phyloP scores from a whole-genome alignment of 2,888 invertebrate species.

The Drosophila infuscata region DNA sequence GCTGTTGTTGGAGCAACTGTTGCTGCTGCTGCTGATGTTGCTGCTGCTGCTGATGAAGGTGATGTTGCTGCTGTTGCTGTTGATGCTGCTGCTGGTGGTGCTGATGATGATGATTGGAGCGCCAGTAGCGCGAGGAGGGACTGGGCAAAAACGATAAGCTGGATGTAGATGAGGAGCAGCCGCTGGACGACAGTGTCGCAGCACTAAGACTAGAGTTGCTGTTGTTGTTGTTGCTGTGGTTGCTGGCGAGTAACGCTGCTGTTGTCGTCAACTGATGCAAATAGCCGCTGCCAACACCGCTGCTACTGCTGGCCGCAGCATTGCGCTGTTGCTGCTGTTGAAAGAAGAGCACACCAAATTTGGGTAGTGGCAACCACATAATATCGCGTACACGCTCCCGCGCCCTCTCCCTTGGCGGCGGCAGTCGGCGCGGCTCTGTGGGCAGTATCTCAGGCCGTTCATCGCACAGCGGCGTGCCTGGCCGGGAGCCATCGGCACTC shows the following conservation, averaged over 20 bases:
- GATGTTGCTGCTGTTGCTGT: slow-evolving; percentile 56
- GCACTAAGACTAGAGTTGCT: slow-evolving; percentile 83
- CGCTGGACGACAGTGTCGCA: slow-evolving; percentile 64
- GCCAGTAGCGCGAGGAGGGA: slow-evolving; percentile 77
- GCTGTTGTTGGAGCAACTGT: slow-evolving; percentile 27
- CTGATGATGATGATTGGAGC: slow-evolving; percentile 75
- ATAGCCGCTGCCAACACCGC: slow-evolving; percentile 42
- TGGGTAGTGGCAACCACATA: slow-evolving; percentile 93
- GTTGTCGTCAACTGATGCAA: slow-evolving; percentile 54
- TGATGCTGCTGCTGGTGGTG: slow-evolving; percentile 55
- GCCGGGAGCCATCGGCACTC: slow-evolving; percentile 90
- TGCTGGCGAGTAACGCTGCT: slow-evolving; percentile 31
- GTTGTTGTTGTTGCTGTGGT: slow-evolving; percentile 69
- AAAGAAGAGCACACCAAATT: slow-evolving; percentile 92
- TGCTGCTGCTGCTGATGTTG: slow-evolving; percentile 53
- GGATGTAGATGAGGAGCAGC: slow-evolving; percentile 59
- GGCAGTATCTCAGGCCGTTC: slow-evolving; percentile 91
- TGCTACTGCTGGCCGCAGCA: slow-evolving; percentile 23
- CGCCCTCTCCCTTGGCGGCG: slow-evolving; percentile 86
- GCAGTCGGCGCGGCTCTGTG: slow-evolving; percentile 90
- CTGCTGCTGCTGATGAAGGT: slow-evolving; percentile 38
- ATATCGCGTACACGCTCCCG: slow-evolving; percentile 88
- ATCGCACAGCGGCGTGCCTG: slow-evolving; percentile 94
- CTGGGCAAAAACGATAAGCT: slow-evolving; percentile 68
- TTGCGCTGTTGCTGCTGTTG: slow-evolving; percentile 76